These are phyloP conservation scores for Helicoverpa zea DNA, from an alignment of 1,140 invertebrate genomes.

Conservation along the genomic window DNA sequence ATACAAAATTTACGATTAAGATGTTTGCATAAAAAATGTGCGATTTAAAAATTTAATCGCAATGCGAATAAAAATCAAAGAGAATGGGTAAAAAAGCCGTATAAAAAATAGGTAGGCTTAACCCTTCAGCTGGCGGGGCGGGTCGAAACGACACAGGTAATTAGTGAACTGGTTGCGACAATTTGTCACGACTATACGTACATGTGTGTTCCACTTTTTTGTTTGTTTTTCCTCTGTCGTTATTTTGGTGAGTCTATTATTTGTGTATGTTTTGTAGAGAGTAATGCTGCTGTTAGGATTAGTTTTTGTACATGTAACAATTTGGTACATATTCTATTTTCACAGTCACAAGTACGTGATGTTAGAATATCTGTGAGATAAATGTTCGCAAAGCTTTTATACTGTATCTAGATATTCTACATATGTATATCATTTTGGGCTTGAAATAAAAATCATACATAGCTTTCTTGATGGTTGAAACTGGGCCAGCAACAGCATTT, in stretches of 20 bases:
- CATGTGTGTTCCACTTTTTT: neutral
- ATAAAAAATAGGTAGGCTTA: conserved; percentile 76
- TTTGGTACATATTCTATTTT: too few species aligned
- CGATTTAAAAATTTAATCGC: conserved; percentile 67
- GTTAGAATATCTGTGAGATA: too few species aligned
- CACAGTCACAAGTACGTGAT: too few species aligned
- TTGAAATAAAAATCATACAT: neutral
- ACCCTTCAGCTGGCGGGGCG: conserved; percentile 65
- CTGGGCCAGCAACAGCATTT: neutral
- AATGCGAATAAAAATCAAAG: conserved; percentile 72
- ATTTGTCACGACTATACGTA: conserved; percentile 63
- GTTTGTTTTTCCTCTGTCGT: conserved; percentile 37
- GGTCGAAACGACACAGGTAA: conserved; percentile 53
- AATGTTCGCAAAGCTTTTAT: neutral
- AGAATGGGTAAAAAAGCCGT: conserved; percentile 63
- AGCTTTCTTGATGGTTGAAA: neutral
- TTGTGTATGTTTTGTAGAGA: conserved; percentile 26
- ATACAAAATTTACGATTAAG: conserved; percentile 48
- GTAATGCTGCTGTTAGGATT: neutral
- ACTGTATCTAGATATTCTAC: too few species aligned
- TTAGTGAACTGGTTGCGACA: conserved; percentile 61
- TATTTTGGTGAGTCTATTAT: conserved; percentile 41
- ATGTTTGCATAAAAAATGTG: conserved; percentile 54
- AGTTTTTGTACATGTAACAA: neutral
- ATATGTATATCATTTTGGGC: neutral